phyloP scores from a whole-genome alignment of 2,888 invertebrate species.

The Apoderus coryli region DNA sequence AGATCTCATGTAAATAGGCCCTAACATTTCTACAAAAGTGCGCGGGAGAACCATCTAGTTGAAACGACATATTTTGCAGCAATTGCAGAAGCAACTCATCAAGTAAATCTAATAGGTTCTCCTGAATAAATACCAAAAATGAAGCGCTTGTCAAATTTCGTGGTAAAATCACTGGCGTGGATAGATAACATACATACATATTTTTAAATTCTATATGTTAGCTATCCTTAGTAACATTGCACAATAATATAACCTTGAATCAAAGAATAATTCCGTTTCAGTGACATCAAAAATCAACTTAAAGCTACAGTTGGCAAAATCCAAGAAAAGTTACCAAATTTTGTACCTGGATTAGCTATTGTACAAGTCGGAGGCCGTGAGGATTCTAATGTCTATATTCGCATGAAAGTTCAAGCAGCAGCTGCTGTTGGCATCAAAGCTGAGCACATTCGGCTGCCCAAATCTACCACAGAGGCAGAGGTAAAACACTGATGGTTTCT shows the following conservation, averaged over 20 bases:
- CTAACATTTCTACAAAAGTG: too few species aligned
- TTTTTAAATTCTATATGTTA: background rate
- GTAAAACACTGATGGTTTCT: constrained; percentile 29
- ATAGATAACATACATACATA: too few species aligned
- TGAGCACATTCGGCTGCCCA: constrained; percentile 64
- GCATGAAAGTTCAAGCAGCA: constrained; percentile 90
- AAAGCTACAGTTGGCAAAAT: constrained; percentile 48
- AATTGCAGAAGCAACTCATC: background rate
- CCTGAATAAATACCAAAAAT: too few species aligned
- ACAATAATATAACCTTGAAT: too few species aligned
- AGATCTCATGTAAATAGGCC: too few species aligned
- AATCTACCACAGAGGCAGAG: constrained; percentile 66
- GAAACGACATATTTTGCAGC: constrained; percentile 2
- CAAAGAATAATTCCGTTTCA: too few species aligned
- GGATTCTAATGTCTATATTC: constrained; percentile 97
- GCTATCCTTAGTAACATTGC: too few species aligned
- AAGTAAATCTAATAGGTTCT: too few species aligned
- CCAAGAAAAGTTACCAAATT: constrained; percentile 41
- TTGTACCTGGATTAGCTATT: constrained; percentile 70
- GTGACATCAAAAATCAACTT: constrained; percentile 57
- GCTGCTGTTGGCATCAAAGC: constrained; percentile 78
- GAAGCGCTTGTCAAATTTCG: too few species aligned
- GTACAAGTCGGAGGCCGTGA: constrained; percentile 92
- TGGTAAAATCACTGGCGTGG: too few species aligned
- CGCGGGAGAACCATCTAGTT: too few species aligned